phyloP scores from a whole-genome alignment of 2,113 vertebrate genomes.

The Phaethornis superciliosus region DNA sequence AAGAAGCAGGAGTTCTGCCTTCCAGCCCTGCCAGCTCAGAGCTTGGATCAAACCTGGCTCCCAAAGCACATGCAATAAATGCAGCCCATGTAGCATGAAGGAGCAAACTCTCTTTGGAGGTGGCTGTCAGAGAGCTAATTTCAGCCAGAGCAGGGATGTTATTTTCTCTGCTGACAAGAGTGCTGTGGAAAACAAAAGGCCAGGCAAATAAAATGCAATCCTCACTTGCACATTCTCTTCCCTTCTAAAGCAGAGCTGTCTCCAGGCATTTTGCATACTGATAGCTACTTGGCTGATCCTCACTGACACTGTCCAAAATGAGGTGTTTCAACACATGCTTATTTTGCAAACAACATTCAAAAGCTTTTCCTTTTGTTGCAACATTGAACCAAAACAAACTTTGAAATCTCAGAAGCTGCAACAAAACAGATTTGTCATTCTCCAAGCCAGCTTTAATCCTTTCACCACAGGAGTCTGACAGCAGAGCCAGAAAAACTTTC shows the following conservation, averaged over 20 bases:
- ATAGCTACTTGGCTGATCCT: background rate
- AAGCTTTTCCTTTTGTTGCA: slow-evolving; percentile 47
- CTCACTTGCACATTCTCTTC: background rate
- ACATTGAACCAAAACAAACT: slow-evolving; percentile 46
- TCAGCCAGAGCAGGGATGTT: background rate
- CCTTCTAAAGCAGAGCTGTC: background rate
- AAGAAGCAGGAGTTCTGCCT: background rate
- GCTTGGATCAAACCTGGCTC: background rate
- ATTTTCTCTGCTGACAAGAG: background rate
- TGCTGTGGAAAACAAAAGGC: background rate
- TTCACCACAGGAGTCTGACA: background rate
- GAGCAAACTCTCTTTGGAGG: background rate
- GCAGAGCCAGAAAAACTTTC: background rate
- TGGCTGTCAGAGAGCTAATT: background rate
- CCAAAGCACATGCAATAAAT: accelerated
- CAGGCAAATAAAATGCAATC: background rate
- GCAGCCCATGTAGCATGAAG: accelerated
- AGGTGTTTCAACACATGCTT: slow-evolving; percentile 38
- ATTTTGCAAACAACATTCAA: slow-evolving; percentile 29
- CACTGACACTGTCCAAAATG: background rate
- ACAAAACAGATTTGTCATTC: background rate
- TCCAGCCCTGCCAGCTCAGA: background rate
- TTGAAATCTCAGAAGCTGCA: slow-evolving; percentile 26
- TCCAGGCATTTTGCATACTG: background rate
- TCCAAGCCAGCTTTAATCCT: background rate